A percentile compares a stretch with the other conserved stretches of the same genome.
These are phyloP conservation scores for Phortica variegata DNA, from an alignment of 1,140 invertebrate genomes.

Conservation along the genomic window DNA sequence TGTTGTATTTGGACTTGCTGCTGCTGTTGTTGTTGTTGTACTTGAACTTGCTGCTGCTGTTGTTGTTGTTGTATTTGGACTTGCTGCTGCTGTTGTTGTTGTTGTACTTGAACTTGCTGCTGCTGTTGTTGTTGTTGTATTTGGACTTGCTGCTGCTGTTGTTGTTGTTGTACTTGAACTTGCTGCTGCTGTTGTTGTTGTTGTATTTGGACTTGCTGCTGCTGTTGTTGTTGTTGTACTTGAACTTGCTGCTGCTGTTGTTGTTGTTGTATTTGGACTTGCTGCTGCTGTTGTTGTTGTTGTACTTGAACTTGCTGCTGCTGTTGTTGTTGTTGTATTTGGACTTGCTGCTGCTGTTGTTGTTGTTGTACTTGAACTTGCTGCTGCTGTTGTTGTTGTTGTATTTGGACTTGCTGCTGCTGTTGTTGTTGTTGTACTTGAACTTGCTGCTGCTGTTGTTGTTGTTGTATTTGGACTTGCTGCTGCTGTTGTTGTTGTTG, in stretches of 20 bases:
- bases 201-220: too few relatives aligned
- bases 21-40: slow-evolving; percentile 8
- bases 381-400: not conserved
- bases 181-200: too few relatives aligned
- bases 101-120: slow-evolving; percentile 1
- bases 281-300: too few relatives aligned
- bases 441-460: too few relatives aligned
- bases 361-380: too few relatives aligned
- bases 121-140: slow-evolving; percentile 1
- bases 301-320: too few relatives aligned
- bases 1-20: slow-evolving; percentile 14
- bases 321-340: not conserved
- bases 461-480: not conserved
- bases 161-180: too few relatives aligned
- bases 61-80: not conserved
- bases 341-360: too few relatives aligned
- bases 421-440: too few relatives aligned
- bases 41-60: slow-evolving; percentile 6
- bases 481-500: not conserved
- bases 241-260: too few relatives aligned
- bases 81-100: slow-evolving; percentile 20
- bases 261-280: not conserved
- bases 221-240: too few relatives aligned
- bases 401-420: not conserved
- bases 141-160: too few relatives aligned